A percentile compares a stretch with the other conserved stretches of the same genome.
Conservation (phyloP, 2,113 vertebrate species). For the Cochlearius cochlearius region DNA sequence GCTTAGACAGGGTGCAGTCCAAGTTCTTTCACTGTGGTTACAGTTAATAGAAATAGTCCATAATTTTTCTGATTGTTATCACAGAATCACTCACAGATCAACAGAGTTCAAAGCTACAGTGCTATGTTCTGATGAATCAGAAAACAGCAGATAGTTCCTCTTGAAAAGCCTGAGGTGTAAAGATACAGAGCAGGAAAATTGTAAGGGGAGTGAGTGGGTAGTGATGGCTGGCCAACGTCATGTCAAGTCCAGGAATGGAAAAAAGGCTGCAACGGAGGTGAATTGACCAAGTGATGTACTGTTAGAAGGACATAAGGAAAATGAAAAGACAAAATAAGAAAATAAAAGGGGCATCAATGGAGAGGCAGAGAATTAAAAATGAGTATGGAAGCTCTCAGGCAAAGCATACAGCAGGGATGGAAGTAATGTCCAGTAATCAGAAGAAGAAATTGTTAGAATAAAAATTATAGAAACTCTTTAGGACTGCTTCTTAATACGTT, state of each 20-base stretch:
- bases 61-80: background rate
- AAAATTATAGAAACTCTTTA: background rate
- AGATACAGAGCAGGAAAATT: background rate
- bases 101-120: background rate
- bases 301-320: background rate
- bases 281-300: background rate
- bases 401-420: background rate
- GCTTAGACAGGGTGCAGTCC: background rate
- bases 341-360: background rate
- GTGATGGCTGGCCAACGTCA: accelerated
- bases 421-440: background rate
- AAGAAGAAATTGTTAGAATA: background rate
- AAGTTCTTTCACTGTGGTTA: background rate
- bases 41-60: background rate
- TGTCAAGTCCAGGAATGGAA: background rate
- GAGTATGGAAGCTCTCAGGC: background rate
- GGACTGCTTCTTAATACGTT: background rate
- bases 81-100: background rate
- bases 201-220: background rate
- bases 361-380: background rate
- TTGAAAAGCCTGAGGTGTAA: background rate
- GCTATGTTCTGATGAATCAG: background rate
- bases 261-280: background rate
- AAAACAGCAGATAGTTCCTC: background rate
- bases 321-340: background rate